A percentile compares a stretch with the other conserved stretches of the same genome.
These are phyloP conservation scores for Rhopalosiphum nymphaeae DNA, from an alignment of 2,888 invertebrate genomes.

Conservation along the genomic window DNA sequence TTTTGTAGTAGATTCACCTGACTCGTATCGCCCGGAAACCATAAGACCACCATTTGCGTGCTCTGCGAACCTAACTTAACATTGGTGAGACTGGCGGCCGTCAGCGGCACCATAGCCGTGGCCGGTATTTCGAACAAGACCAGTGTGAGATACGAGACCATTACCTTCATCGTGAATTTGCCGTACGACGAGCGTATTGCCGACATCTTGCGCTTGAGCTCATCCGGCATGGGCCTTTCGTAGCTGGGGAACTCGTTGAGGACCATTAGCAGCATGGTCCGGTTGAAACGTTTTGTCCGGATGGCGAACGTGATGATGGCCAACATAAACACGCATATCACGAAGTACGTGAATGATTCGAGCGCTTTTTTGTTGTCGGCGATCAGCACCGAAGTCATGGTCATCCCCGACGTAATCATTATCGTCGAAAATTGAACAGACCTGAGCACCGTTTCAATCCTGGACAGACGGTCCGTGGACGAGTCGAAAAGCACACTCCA, in stretches of 20 bases:
- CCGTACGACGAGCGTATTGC: constrained; percentile 12
- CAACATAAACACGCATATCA: constrained; percentile 24
- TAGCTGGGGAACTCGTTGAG: constrained; percentile 19
- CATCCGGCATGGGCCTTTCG: constrained; percentile 17
- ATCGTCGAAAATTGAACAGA: background rate
- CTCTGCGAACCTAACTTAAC: constrained; percentile 12
- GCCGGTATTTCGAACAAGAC: constrained; percentile 40
- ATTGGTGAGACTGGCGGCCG: background rate
- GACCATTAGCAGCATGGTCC: constrained; percentile 30
- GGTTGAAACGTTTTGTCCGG: constrained; percentile 40
- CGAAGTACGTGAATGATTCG: constrained; percentile 41
- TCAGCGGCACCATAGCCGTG: constrained; percentile 27
- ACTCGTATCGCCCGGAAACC: constrained; percentile 14
- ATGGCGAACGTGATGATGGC: constrained; percentile 19
- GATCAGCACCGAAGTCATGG: constrained; percentile 20
- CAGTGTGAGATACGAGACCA: constrained; percentile 8
- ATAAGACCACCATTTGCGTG: constrained; percentile 44
- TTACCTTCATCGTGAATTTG: background rate
- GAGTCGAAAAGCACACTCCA: constrained; percentile 36
- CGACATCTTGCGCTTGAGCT: background rate
- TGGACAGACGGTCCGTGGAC: constrained; percentile 20
- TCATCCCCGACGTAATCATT: background rate
- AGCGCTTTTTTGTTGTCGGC: constrained; percentile 48
- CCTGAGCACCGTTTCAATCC: background rate
- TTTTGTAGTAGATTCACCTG: background rate